Percentiles rank a stretch among this genome's conserved stretches.
phyloP scores from a whole-genome alignment of 2,797 vertebrate genomes.

The Dromococcyx pavoninus region DNA sequence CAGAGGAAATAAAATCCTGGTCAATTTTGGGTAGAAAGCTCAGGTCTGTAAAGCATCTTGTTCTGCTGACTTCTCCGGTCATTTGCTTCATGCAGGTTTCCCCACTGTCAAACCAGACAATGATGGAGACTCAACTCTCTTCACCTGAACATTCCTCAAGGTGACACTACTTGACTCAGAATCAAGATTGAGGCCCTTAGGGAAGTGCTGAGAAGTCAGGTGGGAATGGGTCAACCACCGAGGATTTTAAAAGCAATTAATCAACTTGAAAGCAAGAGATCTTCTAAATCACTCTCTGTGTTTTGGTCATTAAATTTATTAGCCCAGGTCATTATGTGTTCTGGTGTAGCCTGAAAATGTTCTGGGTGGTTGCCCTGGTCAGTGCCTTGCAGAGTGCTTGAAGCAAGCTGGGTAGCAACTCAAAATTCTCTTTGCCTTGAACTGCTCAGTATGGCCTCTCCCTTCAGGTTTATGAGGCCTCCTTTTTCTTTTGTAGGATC shows the following conservation, averaged over 20 bases:
- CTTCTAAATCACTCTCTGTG: neutral
- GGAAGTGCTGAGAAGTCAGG: neutral
- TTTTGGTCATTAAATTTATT: neutral
- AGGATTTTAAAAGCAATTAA: slow-evolving; percentile 8
- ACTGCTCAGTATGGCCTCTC: neutral
- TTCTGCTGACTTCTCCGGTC: neutral
- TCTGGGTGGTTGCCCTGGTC: neutral
- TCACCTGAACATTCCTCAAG: neutral
- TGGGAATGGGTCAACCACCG: neutral
- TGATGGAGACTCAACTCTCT: neutral
- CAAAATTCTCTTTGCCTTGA: neutral
- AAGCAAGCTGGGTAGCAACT: neutral
- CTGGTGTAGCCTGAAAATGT: neutral
- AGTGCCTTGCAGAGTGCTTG: neutral
- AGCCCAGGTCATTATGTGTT: neutral
- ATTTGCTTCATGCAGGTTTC: neutral
- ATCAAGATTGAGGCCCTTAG: neutral
- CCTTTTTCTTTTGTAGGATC: neutral
- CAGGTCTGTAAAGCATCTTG: neutral
- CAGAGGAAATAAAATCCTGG: neutral
- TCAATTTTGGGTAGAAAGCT: neutral
- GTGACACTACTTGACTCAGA: neutral
- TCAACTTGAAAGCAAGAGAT: neutral
- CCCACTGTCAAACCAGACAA: neutral
- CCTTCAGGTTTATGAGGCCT: neutral